Evolutionary conservation across 2,113 vertebrate genomes (phyloP), one percentile per base, ranked within the genome.

Genomic region (Paratilapia polleni): DNA sequence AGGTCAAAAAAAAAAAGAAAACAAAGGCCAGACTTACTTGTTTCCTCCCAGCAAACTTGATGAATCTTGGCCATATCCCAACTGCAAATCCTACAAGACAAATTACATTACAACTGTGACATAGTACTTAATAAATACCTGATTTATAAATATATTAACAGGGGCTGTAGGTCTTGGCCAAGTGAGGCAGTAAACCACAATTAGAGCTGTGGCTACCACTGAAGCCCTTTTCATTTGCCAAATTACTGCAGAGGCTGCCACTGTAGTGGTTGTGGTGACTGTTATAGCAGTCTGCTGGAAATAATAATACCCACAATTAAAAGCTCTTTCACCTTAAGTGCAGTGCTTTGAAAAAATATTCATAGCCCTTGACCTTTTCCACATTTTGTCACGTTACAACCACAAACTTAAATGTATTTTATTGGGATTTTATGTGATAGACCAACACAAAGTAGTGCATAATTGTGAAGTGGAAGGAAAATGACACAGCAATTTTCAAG

Each of bases 41-140:
- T 98, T 98, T 95, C 95, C 96, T 93, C 97, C 97, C 89, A 99
- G 89, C 8, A 99, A 97, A 94, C 96, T 94, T 58, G 97, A 95
- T 76, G 97, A 96, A 90, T 97, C 96, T 24, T 96, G 97, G 62
- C 96, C 96, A 14, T 97, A 98, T 87, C 99, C 98, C 90, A 99
- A 89, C 61, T 98, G 98, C 58, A 99, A 93, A 88, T 99, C 98
- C 98, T 98, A 90, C 36, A 87, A 91, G 84, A 87, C 59, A 89
- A 41, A 74, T 4, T 1, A 49, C 36, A 26, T 91, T 77, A 90
- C 9, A 19, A 38, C 73, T 73, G 61, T 43, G 83, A 59, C 47
- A 52, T 3, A 47, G 5, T 5, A 58, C 5, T 2, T 24, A 17
- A 80, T 12, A 68, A 56, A 20, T n/a, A 6, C 3, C 6, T 77